Evolutionary conservation across 2,888 invertebrate species (phyloP), one percentile per base, ranked within the genome.

Genomic region (Acleris holmiana): DNA sequence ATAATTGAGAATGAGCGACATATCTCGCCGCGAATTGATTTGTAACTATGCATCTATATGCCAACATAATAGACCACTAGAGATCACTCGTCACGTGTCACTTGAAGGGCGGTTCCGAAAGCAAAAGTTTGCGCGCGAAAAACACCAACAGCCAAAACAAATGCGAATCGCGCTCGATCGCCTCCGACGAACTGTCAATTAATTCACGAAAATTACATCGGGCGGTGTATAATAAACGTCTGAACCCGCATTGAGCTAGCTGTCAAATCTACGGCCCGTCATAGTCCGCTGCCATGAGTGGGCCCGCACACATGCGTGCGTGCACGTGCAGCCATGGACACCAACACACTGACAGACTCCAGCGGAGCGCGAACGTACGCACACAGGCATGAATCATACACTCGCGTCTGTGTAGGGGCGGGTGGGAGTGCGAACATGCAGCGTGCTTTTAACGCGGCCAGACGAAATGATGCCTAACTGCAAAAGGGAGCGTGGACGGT

Each of bases 241-340:
- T 92, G 91, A 87, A 85, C 92, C 90, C 89, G 91, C 91, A 91
- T 93, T 93, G 91, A 92, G 91, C 91, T 91, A 93, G 93, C 93
- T 93, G 93, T 93, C 93, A 93, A 93, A 92, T 93, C 93, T 93
- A 93, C 93, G 91, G 88, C 86, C 92, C 93, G 93, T 93, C 93
- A 93, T 93, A 91, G 92, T 89, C 89, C 83, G 91, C 88, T 91
- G 92, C 90, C 90, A 92, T 91, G 91, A 91, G 90, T 88, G 87
- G 85, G 83, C 83, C 75, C 79, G 83, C 93, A 88, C 91, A 90
- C 91, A 89, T 74, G 60, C 73, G 72, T 79, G 71, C 89, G 86
- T 80, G 82, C 85, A 78, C 83, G 80, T 86, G 84, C 85, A 82
- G 68, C 83, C 79, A 87, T 81, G 81, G 83, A 68, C 88, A 92